phyloP scores from a whole-genome alignment of 2,113 vertebrate species.

The Ailurus styani region DNA sequence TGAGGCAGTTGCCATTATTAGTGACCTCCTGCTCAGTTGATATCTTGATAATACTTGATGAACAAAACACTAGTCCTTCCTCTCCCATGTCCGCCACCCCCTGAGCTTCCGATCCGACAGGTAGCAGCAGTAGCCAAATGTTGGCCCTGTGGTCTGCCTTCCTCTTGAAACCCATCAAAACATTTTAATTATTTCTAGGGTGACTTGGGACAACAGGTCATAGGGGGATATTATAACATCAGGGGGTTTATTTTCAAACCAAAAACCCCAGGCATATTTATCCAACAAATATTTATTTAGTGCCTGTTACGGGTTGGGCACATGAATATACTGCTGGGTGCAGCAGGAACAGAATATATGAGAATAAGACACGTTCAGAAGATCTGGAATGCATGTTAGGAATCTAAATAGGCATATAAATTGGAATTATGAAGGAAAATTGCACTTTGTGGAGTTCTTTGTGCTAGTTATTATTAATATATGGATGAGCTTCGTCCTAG shows the following conservation, averaged over 20 bases:
- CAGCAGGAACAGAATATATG: neutral
- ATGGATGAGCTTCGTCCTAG: neutral
- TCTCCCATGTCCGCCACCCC: rapidly evolving
- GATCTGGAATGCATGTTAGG: neutral
- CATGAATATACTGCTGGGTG: neutral
- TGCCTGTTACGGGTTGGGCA: neutral
- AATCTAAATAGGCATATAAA: neutral
- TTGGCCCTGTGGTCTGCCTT: neutral
- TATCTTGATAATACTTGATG: neutral
- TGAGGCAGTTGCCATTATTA: constrained; percentile 23
- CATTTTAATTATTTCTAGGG: neutral
- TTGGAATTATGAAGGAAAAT: neutral
- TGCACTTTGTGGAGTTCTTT: neutral
- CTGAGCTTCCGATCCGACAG: neutral
- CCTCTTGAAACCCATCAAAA: neutral
- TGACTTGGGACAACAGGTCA: neutral
- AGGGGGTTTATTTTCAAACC: neutral
- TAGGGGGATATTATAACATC: neutral
- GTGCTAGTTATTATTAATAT: neutral
- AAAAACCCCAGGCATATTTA: neutral
- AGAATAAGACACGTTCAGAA: neutral
- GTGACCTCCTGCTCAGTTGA: constrained; percentile 20
- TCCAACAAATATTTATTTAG: neutral
- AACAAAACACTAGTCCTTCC: neutral
- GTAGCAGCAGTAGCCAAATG: neutral